Evolutionary conservation across 1,140 invertebrate genomes (phyloP).

Genomic region (Papilio dardanus): DNA sequence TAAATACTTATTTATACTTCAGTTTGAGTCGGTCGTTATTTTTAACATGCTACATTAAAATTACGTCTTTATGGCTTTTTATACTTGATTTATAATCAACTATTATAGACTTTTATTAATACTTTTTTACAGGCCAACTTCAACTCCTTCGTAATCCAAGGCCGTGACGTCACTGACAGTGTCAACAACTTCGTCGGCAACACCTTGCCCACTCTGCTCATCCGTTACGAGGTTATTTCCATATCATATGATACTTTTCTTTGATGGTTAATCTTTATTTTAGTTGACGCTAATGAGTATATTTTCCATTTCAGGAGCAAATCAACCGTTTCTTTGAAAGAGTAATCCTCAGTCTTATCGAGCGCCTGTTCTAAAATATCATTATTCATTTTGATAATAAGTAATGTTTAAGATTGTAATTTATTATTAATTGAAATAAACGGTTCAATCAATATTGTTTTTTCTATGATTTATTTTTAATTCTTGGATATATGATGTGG

Average conservation of each 20-base stretch:
- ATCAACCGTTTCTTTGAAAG: not conserved
- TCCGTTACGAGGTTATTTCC: conserved; percentile 38
- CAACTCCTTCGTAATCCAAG: conserved; percentile 18
- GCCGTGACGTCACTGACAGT: conserved; percentile 22
- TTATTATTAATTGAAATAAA: too few relatives aligned
- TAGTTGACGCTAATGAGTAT: too few relatives aligned
- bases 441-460: too few relatives aligned
- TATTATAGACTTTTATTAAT: too few relatives aligned
- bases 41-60: conserved; percentile 32
- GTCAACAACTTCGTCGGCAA: conserved; percentile 35
- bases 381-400: not conserved
- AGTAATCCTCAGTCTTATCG: not conserved
- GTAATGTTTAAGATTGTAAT: too few relatives aligned
- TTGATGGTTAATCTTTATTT: too few relatives aligned
- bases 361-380: not conserved
- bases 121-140: conserved; percentile 42
- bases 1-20: too few relatives aligned
- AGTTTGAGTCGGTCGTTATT: too few relatives aligned
- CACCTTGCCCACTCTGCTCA: conserved; percentile 22
- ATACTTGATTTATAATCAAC: too few relatives aligned
- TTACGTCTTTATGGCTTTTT: not conserved
- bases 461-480: too few relatives aligned
- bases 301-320: not conserved
- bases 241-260: not conserved
- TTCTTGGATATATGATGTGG: too few relatives aligned